Evolutionary conservation across 2,888 invertebrate genomes (phyloP), one percentile per base, ranked within the genome.

Genomic region (Nomada fabriciana): DNA sequence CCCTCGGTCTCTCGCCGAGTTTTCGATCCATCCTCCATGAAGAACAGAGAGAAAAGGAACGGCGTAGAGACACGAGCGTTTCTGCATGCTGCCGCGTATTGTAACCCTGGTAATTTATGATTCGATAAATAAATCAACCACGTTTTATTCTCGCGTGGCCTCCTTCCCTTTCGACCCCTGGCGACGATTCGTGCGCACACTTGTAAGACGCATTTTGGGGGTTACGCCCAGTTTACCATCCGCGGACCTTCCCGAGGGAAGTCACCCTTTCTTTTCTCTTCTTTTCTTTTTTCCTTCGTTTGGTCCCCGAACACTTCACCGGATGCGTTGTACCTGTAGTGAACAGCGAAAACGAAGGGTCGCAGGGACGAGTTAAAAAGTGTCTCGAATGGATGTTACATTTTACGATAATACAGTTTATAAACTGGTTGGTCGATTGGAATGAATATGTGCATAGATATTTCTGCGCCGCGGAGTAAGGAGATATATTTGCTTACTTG

Each of bases 61-160:
- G 60, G 29, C 65, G 67, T 29, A 73, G 81, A 76, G 75, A 57
- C 50, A 13, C 61, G 68, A 61, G 29, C 43, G 74, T 70, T 82
- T 77, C 83, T 86, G 88, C 87, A 79, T 89, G 82, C 82, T 83
- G 88, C 88, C 72, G 84, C 85, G 89, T 86, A 90, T 91, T 91
- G 91, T 91, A 89, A 82, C 87, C 87, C 80, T 71, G 85, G 83
- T 92, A 92, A 93, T 92, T 93, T 92, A 92, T 91, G 92, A 92
- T 92, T 91, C 91, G 90, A 91, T 92, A 91, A 90, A 92, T 92
- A 93, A 92, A 93, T 92, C 92, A 91, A 86, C 87, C 83, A 74
- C 75, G 74, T 82, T 89, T 86, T 81, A 82, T 76, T 29, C 36
- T 59, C 67, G 18, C 43, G 23, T 42, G 57, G 25, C 36, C 20